These are phyloP conservation scores for Apis laboriosa DNA, from an alignment of 1,140 invertebrate genomes.

Conservation along the genomic window DNA sequence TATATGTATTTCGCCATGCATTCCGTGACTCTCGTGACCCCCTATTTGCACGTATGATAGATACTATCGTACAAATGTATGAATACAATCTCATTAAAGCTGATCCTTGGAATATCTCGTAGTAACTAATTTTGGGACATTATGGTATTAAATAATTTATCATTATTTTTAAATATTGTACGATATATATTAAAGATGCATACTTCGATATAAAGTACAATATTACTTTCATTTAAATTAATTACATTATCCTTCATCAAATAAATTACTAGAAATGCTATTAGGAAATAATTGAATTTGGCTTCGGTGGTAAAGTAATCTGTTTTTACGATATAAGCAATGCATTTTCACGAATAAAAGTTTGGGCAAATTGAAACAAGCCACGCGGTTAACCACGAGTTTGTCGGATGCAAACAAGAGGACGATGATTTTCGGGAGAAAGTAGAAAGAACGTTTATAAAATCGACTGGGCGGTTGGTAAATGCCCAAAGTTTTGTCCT, in stretches of 20 bases:
- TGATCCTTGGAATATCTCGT: not conserved
- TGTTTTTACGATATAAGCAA: too few species aligned
- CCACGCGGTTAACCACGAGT: constrained; percentile 23
- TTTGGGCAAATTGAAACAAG: constrained; percentile 38
- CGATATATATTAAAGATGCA: not conserved
- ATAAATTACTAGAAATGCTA: not conserved
- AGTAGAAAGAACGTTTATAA: constrained; percentile 62
- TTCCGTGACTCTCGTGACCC: constrained; percentile 50
- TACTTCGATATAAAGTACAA: too few species aligned
- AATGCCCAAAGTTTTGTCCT: constrained; percentile 62
- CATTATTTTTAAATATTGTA: not conserved
- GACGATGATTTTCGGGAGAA: constrained; percentile 53
- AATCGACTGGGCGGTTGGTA: constrained; percentile 54
- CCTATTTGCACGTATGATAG: constrained; percentile 35
- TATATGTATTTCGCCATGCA: constrained; percentile 43
- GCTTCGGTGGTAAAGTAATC: not conserved
- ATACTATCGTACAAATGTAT: constrained; percentile 47
- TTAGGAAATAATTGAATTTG: not conserved
- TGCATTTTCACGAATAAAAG: not conserved
- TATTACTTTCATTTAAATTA: not conserved
- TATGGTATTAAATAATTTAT: not conserved
- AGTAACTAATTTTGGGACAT: not conserved
- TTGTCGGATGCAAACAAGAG: constrained; percentile 32
- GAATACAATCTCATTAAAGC: constrained; percentile 47
- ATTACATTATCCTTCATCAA: not conserved